Evolutionary conservation across 2,797 vertebrate species (phyloP).

Genomic region (Malacoraja senta): DNA sequence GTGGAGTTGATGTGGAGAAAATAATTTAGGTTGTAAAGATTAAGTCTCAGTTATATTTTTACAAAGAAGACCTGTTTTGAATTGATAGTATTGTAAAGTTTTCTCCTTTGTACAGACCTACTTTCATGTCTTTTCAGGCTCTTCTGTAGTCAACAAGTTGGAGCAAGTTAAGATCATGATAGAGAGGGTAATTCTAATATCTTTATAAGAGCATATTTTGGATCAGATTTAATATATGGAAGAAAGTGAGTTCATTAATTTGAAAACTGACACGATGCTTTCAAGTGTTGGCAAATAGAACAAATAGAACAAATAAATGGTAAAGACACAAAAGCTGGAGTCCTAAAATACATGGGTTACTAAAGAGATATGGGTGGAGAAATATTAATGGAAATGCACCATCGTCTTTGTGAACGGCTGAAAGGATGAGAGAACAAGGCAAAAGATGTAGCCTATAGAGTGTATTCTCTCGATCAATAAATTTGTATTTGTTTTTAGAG

Average conservation of each 20-base stretch:
- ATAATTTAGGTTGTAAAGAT: no score
- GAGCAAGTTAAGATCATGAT: neutral
- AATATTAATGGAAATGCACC: neutral
- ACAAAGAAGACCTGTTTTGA: neutral
- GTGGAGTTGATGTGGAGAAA: no score
- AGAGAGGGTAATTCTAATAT: neutral
- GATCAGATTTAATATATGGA: neutral
- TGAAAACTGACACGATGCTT: neutral
- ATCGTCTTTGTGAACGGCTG: neutral
- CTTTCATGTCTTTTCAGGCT: no score
- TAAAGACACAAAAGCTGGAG: neutral
- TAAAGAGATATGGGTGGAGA: neutral
- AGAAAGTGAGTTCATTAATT: neutral
- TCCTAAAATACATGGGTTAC: neutral
- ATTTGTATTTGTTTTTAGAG: no score
- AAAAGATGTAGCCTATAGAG: neutral
- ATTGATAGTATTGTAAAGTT: neutral
- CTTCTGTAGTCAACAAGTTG: neutral
- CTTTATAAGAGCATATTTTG: neutral
- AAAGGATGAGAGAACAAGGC: neutral
- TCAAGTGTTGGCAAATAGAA: no score
- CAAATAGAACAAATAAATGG: no score
- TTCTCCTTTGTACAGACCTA: neutral
- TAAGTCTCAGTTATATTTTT: no score
- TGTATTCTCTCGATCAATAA: no score